Conservation (phyloP, 2,797 vertebrate species). For the Parauchenoglanis punctatus region DNA sequence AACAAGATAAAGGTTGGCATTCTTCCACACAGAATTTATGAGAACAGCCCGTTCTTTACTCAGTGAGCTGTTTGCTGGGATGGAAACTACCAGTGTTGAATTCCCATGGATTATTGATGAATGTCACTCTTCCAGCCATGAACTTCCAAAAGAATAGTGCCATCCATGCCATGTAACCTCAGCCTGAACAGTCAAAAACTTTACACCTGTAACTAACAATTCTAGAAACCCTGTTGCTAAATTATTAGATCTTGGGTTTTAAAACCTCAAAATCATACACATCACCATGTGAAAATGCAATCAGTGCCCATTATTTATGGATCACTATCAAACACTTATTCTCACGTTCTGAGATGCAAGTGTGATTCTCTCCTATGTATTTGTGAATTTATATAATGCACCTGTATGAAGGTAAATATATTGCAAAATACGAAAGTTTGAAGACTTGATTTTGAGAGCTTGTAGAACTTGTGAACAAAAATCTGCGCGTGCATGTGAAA, state of each 20-base stretch:
- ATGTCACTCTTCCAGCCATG: conserved; percentile 1
- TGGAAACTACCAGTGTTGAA: conserved; percentile 34
- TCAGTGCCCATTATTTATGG: background rate
- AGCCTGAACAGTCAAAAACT: background rate
- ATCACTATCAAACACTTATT: background rate
- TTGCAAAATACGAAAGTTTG: too few species aligned
- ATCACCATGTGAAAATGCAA: background rate
- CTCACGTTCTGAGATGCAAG: background rate
- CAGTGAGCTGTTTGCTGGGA: background rate
- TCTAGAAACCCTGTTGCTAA: background rate
- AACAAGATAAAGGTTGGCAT: background rate
- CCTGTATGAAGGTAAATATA: too few species aligned
- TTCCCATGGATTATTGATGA: conserved; percentile 48
- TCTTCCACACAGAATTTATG: background rate
- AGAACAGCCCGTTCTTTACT: background rate
- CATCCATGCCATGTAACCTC: background rate
- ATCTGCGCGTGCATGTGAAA: too few species aligned
- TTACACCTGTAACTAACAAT: background rate
- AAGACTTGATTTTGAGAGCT: too few species aligned
- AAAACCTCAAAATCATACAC: background rate
- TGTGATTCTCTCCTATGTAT: background rate
- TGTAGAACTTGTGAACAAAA: too few species aligned
- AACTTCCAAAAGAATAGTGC: background rate
- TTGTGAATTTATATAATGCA: background rate
- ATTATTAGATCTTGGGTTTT: background rate